A percentile compares a stretch with the other conserved stretches of the same genome.
These are phyloP conservation scores for Oostethus manadensis DNA, from an alignment of 2,113 vertebrate genomes.

Conservation along the genomic window DNA sequence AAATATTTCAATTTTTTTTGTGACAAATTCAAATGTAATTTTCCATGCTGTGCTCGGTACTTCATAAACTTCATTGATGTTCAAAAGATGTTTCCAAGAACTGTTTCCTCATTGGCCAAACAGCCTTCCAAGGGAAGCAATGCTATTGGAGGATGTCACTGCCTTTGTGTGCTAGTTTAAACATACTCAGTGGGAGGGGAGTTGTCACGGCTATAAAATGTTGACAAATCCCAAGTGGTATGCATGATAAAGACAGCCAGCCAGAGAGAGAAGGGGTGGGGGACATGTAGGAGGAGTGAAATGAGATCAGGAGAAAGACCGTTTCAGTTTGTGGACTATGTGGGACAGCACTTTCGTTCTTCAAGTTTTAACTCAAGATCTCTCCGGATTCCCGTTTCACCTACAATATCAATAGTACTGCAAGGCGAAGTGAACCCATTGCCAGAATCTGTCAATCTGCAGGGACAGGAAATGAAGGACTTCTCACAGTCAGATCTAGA, in stretches of 20 bases:
- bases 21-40: not conserved
- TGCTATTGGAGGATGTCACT: conserved; percentile 23
- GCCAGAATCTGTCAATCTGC: not conserved
- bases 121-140: not conserved
- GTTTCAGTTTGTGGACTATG: conserved; percentile 11
- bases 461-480: conserved; percentile 44
- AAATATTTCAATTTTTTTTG: too few species aligned
- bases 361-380: not conserved
- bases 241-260: conserved; percentile 8
- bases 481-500: conserved; percentile 28
- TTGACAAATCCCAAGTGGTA: conserved; percentile 10
- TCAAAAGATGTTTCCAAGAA: conserved; percentile 1
- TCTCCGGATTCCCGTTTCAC: conserved; percentile 1
- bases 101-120: not conserved
- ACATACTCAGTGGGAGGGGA: conserved; percentile 2
- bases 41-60: not conserved
- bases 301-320: not conserved
- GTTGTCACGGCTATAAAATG: conserved; percentile 26
- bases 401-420: not conserved
- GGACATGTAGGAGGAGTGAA: not conserved
- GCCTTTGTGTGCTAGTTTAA: conserved; percentile 6
- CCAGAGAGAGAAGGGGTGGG: conserved; percentile 6
- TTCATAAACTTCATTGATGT: not conserved
- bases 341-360: conserved; percentile 5
- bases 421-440: not conserved